phyloP scores from a whole-genome alignment of 1,140 invertebrate species.

The Halesus radiatus region DNA sequence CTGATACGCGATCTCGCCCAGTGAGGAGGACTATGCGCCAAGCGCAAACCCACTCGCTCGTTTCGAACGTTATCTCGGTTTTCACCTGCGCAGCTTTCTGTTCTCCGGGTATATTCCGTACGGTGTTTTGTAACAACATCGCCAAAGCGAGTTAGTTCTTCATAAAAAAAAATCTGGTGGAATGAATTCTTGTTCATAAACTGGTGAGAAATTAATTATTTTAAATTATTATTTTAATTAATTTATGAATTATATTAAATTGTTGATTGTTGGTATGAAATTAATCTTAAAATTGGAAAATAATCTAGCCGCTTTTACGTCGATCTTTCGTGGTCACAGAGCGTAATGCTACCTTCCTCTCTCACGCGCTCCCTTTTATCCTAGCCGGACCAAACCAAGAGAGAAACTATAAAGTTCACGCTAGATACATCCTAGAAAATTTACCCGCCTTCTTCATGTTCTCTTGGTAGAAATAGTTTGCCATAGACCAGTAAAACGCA shows the following conservation, averaged over 20 bases:
- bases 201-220: too few species aligned
- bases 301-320: too few species aligned
- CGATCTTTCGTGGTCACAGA: too few species aligned
- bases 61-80: neutral
- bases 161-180: too few species aligned
- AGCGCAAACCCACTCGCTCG: too few species aligned
- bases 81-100: neutral
- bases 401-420: slow-evolving; percentile 10
- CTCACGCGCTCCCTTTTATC: neutral
- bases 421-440: slow-evolving; percentile 41
- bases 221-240: too few species aligned
- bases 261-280: too few species aligned
- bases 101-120: neutral
- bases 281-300: too few species aligned
- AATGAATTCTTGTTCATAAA: too few species aligned
- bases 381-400: neutral
- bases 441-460: slow-evolving; percentile 15
- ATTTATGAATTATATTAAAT: too few species aligned
- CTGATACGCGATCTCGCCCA: neutral
- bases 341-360: neutral
- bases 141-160: too few species aligned
- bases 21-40: too few species aligned
- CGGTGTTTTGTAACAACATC: neutral
- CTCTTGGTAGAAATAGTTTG: slow-evolving; percentile 43
- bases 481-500: slow-evolving; percentile 22